Evolutionary conservation across 1,140 invertebrate species (phyloP).

Genomic region (Drosophila willistoni): DNA sequence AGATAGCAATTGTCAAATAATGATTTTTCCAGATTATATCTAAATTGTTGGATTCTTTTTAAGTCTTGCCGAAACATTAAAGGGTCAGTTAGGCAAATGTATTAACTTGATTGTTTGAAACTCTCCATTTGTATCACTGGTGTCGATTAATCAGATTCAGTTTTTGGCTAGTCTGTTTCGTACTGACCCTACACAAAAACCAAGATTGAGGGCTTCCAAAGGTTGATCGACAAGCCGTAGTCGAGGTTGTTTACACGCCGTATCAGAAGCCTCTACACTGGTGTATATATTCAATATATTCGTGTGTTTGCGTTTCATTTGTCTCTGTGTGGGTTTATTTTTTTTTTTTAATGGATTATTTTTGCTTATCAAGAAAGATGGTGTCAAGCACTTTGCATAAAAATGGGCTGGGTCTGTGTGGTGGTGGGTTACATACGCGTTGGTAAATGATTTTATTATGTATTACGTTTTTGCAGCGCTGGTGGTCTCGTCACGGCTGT

Average conservation of each 20-base stretch:
- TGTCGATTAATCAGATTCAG: background rate
- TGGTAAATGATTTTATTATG: constrained; percentile 2
- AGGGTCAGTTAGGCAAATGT: background rate
- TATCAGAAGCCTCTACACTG: constrained; percentile 33
- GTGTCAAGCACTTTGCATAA: constrained; percentile 67
- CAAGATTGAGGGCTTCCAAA: background rate
- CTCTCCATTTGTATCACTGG: background rate
- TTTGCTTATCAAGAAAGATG: constrained; percentile 56
- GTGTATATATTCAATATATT: background rate
- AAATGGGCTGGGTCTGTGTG: constrained; percentile 50
- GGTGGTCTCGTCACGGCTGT: constrained; percentile 95
- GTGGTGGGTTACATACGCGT: constrained; percentile 11
- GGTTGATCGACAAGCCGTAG: constrained; percentile 8
- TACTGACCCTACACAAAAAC: constrained; percentile 51
- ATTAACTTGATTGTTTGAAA: background rate
- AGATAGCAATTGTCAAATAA: too few species aligned
- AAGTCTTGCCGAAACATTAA: too few species aligned
- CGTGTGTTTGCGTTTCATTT: background rate
- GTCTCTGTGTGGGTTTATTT: background rate
- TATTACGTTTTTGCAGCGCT: constrained; percentile 85
- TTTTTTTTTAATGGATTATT: constrained; percentile 45
- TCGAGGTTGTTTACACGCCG: constrained; percentile 65
- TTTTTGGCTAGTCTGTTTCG: constrained; percentile 6
- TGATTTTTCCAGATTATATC: too few species aligned
- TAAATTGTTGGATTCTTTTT: too few species aligned